phyloP scores from a whole-genome alignment of 2,113 vertebrate genomes.

The Chaetops frenatus region DNA sequence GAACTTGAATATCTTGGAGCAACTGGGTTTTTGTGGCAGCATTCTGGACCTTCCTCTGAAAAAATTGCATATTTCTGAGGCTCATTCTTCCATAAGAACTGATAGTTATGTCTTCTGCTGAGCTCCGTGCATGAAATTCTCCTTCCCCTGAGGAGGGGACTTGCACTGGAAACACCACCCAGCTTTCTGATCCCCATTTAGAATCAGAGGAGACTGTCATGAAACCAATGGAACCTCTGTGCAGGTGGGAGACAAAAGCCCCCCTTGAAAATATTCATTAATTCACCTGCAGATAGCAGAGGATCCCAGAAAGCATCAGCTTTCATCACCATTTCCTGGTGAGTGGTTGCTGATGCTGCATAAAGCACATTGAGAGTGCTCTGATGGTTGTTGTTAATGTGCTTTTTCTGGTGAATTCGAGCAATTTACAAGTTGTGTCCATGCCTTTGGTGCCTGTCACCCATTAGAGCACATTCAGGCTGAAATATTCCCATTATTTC shows the following conservation, averaged over 20 bases:
- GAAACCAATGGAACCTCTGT: not conserved
- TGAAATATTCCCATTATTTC: not conserved
- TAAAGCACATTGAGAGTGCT: not conserved
- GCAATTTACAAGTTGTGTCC: not conserved
- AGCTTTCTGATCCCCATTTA: not conserved
- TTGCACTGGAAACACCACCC: not conserved
- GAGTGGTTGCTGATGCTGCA: not conserved
- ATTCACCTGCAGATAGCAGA: not conserved
- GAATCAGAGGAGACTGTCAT: not conserved
- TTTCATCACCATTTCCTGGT: too few relatives aligned
- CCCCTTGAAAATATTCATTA: not conserved
- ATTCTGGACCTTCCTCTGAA: not conserved
- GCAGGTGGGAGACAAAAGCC: fast-evolving
- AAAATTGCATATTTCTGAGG: not conserved
- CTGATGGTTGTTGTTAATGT: not conserved
- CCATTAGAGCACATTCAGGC: not conserved
- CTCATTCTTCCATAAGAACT: not conserved
- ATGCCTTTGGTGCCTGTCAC: fast-evolving
- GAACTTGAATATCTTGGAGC: not conserved
- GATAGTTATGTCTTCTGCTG: not conserved
- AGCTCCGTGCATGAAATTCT: not conserved
- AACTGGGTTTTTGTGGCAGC: not conserved
- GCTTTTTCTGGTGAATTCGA: not conserved
- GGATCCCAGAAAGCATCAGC: not conserved
- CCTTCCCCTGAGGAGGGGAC: not conserved